Base-by-base conservation (phyloP, 2,888 invertebrate genomes). In the Callinectes sapidus region DNA sequence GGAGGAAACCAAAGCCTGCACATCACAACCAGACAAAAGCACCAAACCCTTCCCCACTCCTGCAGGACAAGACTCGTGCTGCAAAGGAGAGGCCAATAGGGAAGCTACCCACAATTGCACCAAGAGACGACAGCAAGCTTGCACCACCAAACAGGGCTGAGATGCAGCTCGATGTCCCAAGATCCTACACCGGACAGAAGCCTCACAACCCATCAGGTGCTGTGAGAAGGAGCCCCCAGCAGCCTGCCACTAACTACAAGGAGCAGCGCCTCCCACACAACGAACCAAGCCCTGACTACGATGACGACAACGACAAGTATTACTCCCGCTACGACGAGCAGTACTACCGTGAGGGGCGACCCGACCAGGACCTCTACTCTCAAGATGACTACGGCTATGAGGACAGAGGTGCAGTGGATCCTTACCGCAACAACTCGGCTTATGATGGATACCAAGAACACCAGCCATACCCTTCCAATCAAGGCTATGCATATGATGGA, bases 251-350 rank as follows among this genome's bases (percentile, higher is more conserved):
- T 35, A 32, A 3, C 35, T 16, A 6, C 10, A 81, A 14, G 32
- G 35, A 81, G 16, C 32, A 35, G 35, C 81, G 10, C 18, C 71
- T 32, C 18, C 14, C n/a, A 0, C 16, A 81, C 16, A 35, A 87
- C 5, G 54, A 87, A 54, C 87, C 54, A 28, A 87, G 87, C 87
- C 87, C 87, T 48, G 87, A 87, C 48, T 87, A 87, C 14, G n/a
- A n/a, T n/a, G 87, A 48, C 2, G 28, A 28, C 28, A 13, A 48
- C 28, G 10, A 87, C 13, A n/a, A 23, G 42, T 54, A 48, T n/a
- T 10, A 87, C n/a, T 54, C 48, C 5, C 28, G 14, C n/a, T 54
- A 48, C 87, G 3, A 87, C 10, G 28, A 42, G 14, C n/a, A 28
- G 14, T n/a, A 87, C 18, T 39, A 42, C 86, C 42, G n/a, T 48